A percentile compares a stretch with the other conserved stretches of the same genome.
phyloP scores from a whole-genome alignment of 2,888 invertebrate genomes.

The Pristionchus maxplancki region DNA sequence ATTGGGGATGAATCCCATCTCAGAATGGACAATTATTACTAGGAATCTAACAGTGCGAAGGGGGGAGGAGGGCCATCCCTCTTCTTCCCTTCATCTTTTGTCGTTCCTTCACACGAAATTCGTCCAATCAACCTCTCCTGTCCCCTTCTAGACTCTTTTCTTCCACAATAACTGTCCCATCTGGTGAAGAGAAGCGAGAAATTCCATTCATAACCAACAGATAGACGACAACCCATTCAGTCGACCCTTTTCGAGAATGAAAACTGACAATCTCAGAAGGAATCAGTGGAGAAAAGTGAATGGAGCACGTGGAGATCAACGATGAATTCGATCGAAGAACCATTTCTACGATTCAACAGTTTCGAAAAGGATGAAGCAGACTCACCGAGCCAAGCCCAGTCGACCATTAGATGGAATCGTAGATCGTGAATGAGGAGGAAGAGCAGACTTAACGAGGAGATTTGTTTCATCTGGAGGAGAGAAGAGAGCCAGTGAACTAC shows the following conservation, averaged over 20 bases:
- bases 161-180: conserved; percentile 38
- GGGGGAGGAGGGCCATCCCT: neutral
- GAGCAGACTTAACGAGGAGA: conserved; percentile 16
- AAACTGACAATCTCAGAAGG: neutral
- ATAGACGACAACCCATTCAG: neutral
- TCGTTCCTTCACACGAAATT: neutral
- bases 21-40: neutral
- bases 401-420: conserved; percentile 40
- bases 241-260: neutral
- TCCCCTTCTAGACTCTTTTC: neutral
- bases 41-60: neutral
- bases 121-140: conserved; percentile 12
- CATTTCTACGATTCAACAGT: neutral
- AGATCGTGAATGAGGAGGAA: conserved; percentile 18
- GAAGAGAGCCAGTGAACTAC: neutral
- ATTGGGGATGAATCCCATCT: conserved; percentile 8
- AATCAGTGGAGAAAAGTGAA: neutral
- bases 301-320: neutral
- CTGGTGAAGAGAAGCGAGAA: neutral
- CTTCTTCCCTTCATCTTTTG: neutral
- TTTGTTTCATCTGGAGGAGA: conserved; percentile 23
- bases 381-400: conserved; percentile 41
- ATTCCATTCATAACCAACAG: neutral
- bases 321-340: neutral
- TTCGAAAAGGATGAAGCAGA: neutral